These are phyloP conservation scores for Linurgus olivaceus DNA, from an alignment of 2,797 vertebrate genomes.

Conservation along the genomic window DNA sequence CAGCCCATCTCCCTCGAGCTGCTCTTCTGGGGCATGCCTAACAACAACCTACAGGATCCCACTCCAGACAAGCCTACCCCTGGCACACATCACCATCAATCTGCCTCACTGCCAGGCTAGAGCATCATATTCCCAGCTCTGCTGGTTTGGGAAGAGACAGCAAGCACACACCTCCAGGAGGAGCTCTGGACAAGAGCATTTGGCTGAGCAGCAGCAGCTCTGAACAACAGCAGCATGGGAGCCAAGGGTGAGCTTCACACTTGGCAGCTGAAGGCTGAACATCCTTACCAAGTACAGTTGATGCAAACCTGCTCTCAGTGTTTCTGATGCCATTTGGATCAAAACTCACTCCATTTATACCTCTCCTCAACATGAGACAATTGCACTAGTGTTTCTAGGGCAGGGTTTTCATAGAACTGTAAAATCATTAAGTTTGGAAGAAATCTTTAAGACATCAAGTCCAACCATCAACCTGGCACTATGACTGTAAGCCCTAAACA, in stretches of 20 bases:
- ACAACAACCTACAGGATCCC: background rate
- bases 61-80: background rate
- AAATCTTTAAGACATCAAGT: background rate
- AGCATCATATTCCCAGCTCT: background rate
- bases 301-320: background rate
- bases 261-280: background rate
- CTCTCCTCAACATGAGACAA: background rate
- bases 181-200: background rate
- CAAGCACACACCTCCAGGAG: background rate
- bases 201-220: background rate
- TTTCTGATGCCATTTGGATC: background rate
- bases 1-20: background rate
- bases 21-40: background rate
- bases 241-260: background rate
- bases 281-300: background rate
- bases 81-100: background rate
- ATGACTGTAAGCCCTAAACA: background rate
- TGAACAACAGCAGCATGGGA: rapidly evolving
- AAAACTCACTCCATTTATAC: background rate
- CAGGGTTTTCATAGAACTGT: background rate
- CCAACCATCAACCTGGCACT: background rate
- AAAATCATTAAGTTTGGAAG: background rate
- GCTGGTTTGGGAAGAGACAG: background rate
- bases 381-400: background rate
- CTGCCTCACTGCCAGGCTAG: background rate